Evolutionary conservation across 1,140 invertebrate species (phyloP).

Genomic region (Stegodyphus dumicola): DNA sequence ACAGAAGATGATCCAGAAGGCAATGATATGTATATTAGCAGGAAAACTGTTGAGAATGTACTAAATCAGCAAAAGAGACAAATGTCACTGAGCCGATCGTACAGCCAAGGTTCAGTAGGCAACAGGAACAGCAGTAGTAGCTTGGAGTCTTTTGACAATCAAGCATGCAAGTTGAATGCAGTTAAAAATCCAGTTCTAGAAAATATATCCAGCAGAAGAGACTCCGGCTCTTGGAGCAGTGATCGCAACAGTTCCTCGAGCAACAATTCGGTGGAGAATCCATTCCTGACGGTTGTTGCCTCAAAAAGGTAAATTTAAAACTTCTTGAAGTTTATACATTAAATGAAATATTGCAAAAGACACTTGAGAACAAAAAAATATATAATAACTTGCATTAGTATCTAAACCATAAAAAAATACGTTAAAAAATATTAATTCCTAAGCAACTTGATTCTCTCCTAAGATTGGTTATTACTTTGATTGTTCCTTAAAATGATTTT

Average conservation of each 20-base stretch:
- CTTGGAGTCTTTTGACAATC: conserved; percentile 71
- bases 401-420: too few species aligned
- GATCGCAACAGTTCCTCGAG: conserved; percentile 93
- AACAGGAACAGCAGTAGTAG: conserved; percentile 68
- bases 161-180: not conserved
- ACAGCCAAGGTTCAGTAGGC: conserved; percentile 62
- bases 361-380: too few species aligned
- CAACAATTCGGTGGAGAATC: conserved; percentile 91
- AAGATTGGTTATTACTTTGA: too few species aligned
- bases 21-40: conserved; percentile 76
- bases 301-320: conserved; percentile 53
- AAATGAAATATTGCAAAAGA: too few species aligned
- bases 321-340: too few species aligned
- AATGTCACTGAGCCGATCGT: conserved; percentile 61
- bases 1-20: conserved; percentile 49
- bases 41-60: conserved; percentile 71
- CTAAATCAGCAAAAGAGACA: conserved; percentile 68
- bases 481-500: too few species aligned
- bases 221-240: conserved; percentile 95
- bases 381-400: too few species aligned
- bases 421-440: too few species aligned
- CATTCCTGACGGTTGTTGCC: conserved; percentile 79
- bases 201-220: conserved; percentile 65
- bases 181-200: conserved; percentile 9
- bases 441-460: too few species aligned